Conservation (phyloP, 2,113 vertebrate genomes). For the Grantiella picta region DNA sequence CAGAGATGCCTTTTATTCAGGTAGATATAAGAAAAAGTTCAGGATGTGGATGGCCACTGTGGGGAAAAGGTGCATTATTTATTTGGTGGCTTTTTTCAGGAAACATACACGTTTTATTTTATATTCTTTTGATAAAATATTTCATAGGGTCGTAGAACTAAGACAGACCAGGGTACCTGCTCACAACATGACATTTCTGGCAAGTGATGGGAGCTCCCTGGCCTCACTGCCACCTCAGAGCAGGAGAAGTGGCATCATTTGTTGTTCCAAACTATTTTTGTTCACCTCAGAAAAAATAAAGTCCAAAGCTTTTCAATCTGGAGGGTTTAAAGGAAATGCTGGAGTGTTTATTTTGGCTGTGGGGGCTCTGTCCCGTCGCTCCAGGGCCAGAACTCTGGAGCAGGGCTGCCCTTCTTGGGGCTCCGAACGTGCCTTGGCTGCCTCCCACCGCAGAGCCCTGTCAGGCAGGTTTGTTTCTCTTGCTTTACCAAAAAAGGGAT, state of each 20-base stretch:
- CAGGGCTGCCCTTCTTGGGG: not conserved
- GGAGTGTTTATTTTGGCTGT: not conserved
- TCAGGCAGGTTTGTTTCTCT: not conserved
- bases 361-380: not conserved
- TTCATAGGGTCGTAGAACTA: not conserved
- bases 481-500: conserved; percentile 18
- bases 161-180: not conserved
- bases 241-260: not conserved
- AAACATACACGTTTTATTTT: not conserved
- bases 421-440: not conserved
- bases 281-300: not conserved
- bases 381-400: not conserved
- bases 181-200: not conserved
- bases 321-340: not conserved
- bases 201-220: not conserved
- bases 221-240: not conserved
- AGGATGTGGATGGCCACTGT: not conserved
- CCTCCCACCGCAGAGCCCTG: not conserved
- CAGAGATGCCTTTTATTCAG: not conserved
- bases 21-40: not conserved
- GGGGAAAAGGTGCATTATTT: not conserved
- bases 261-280: not conserved
- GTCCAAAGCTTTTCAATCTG: not conserved
- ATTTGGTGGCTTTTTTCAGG: not conserved
- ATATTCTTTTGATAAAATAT: not conserved